A percentile compares a stretch with the other conserved stretches of the same genome.
Evolutionary conservation across 1,140 invertebrate species (phyloP).

Genomic region (Drosophila murphyi): DNA sequence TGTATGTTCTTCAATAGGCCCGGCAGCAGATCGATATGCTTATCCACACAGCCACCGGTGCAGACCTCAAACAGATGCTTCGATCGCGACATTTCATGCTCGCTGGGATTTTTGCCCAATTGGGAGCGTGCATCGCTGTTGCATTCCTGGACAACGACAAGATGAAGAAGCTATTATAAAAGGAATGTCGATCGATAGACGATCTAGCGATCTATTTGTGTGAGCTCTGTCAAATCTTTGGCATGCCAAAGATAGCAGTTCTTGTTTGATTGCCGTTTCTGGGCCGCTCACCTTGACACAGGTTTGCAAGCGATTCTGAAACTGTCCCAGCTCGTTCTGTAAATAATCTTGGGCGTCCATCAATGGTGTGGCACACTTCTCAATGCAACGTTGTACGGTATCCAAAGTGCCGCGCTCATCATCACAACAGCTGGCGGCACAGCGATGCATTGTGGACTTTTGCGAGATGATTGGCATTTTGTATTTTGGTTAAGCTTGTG

Average conservation of each 20-base stretch:
- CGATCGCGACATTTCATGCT: slow-evolving; percentile 88
- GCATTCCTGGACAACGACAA: slow-evolving; percentile 85
- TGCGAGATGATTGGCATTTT: neutral
- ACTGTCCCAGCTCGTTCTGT: slow-evolving; percentile 86
- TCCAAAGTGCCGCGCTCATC: slow-evolving; percentile 89
- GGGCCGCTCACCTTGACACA: slow-evolving; percentile 89
- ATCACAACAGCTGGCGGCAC: slow-evolving; percentile 94
- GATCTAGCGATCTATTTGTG: too few relatives aligned
- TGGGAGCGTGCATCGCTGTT: slow-evolving; percentile 92
- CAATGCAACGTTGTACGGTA: slow-evolving; percentile 92
- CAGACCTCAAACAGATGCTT: slow-evolving; percentile 93
- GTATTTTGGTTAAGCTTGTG: too few relatives aligned
- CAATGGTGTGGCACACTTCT: slow-evolving; percentile 90
- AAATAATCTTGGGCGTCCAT: slow-evolving; percentile 92
- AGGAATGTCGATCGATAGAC: neutral
- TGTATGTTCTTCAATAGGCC: slow-evolving; percentile 91
- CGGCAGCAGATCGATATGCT: slow-evolving; percentile 91
- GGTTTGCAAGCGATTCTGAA: slow-evolving; percentile 92
- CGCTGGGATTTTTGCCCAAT: slow-evolving; percentile 88
- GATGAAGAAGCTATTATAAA: too few relatives aligned
- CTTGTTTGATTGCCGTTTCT: too few relatives aligned
- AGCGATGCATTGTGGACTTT: slow-evolving; percentile 91
- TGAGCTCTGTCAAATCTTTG: too few relatives aligned
- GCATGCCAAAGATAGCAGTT: too few relatives aligned
- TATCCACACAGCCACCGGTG: slow-evolving; percentile 93